These are phyloP conservation scores for Cyanocitta stelleri DNA, from an alignment of 2,113 vertebrate genomes.

Conservation along the genomic window DNA sequence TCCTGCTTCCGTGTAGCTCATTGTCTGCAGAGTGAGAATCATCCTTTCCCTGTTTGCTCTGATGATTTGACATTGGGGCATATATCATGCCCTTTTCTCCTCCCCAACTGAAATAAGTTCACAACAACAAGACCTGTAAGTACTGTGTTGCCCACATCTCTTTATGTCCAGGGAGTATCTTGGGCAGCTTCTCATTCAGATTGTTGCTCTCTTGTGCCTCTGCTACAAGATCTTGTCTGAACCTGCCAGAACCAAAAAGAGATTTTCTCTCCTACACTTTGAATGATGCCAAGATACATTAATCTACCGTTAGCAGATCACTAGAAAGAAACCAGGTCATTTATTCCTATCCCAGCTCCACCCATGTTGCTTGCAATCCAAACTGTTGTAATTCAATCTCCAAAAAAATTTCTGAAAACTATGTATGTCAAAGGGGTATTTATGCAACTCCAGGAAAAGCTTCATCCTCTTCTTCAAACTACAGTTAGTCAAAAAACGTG, in stretches of 20 bases:
- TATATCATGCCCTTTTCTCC: background rate
- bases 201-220: background rate
- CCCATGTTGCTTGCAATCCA: background rate
- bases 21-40: background rate
- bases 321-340: background rate
- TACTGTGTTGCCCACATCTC: background rate
- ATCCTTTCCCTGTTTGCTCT: background rate
- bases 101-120: background rate
- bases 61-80: background rate
- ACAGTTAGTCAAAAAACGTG: background rate
- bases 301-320: background rate
- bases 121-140: background rate
- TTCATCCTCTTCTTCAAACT: background rate
- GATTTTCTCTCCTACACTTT: background rate
- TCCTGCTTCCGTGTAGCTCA: background rate
- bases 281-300: background rate
- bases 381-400: background rate
- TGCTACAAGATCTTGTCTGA: background rate
- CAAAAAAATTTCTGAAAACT: background rate
- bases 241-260: background rate
- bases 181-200: background rate
- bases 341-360: background rate
- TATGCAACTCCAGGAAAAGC: background rate
- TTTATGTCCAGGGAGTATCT: background rate
- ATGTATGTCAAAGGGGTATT: background rate